Percentiles rank a stretch among this genome's conserved stretches.
These are phyloP conservation scores for Thymallus thymallus DNA, from an alignment of 2,113 vertebrate species.

Conservation along the genomic window DNA sequence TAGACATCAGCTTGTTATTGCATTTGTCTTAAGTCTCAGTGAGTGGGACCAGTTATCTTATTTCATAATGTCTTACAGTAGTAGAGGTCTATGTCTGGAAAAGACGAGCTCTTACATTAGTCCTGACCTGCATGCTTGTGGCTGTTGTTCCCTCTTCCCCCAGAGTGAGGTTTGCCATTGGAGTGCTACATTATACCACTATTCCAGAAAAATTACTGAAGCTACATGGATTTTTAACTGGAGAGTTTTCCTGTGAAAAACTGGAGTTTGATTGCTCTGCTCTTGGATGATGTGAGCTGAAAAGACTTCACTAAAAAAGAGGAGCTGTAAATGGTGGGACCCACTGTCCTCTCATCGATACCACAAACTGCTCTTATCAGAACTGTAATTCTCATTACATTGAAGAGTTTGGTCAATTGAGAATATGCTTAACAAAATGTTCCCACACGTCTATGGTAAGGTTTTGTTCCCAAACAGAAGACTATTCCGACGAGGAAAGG, in stretches of 20 bases:
- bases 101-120: background rate
- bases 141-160: slow-evolving; percentile 21
- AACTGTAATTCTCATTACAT: background rate
- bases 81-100: slow-evolving; percentile 19
- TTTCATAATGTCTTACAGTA: slow-evolving; percentile 21
- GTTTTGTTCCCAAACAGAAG: background rate
- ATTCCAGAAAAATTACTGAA: slow-evolving; percentile 36
- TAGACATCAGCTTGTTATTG: slow-evolving; percentile 21
- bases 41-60: slow-evolving; percentile 46
- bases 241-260: slow-evolving; percentile 28
- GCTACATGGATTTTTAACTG: slow-evolving; percentile 24
- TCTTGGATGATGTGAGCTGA: slow-evolving; percentile 29
- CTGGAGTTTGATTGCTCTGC: slow-evolving; percentile 32
- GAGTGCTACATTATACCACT: slow-evolving; percentile 37
- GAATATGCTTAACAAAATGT: background rate
- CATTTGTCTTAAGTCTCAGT: slow-evolving; percentile 43
- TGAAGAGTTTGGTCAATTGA: background rate
- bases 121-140: slow-evolving; percentile 13
- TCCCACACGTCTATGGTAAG: background rate
- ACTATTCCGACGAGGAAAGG: background rate
- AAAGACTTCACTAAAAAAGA: slow-evolving; percentile 13
- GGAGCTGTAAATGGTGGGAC: slow-evolving; percentile 6
- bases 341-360: background rate
- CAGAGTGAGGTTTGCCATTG: background rate
- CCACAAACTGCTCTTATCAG: background rate